Evolutionary conservation across 2,888 invertebrate genomes (phyloP).

Genomic region (Zele albiditarsus): DNA sequence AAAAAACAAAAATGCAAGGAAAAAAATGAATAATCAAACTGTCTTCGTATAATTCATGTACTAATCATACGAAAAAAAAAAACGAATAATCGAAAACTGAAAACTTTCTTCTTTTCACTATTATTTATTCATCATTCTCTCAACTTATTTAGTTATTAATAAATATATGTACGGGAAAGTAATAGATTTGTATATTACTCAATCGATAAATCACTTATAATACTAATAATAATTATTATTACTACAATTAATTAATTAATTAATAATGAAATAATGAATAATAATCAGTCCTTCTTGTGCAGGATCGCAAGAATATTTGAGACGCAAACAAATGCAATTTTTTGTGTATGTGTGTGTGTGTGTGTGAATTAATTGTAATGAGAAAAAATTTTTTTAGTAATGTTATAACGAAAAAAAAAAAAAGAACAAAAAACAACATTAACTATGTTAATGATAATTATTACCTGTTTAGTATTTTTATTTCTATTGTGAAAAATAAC

Average conservation of each 20-base stretch:
- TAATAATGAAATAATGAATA: background rate
- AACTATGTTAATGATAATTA: background rate
- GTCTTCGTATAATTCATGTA: conserved; percentile 7
- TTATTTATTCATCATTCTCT: background rate
- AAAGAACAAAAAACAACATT: background rate
- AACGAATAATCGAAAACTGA: background rate
- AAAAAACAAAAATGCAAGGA: too few relatives aligned
- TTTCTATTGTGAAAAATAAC: background rate
- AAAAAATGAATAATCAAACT: conserved; percentile 1
- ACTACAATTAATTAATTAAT: background rate
- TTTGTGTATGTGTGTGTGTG: background rate
- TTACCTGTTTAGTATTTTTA: background rate
- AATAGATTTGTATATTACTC: conserved; percentile 23
- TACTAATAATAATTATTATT: background rate
- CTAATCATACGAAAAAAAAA: background rate
- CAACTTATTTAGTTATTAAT: background rate
- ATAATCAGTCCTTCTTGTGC: background rate
- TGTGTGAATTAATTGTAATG: background rate
- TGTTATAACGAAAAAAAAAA: background rate
- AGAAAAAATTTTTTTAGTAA: background rate
- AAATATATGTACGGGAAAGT: conserved; percentile 13
- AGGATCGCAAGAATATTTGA: conserved; percentile 12
- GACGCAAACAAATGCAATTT: background rate
- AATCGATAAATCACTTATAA: conserved; percentile 1
- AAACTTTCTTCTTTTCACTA: background rate